Base-by-base conservation (phyloP, 2,113 vertebrate genomes). In the Lutjanus erythropterus region DNA sequence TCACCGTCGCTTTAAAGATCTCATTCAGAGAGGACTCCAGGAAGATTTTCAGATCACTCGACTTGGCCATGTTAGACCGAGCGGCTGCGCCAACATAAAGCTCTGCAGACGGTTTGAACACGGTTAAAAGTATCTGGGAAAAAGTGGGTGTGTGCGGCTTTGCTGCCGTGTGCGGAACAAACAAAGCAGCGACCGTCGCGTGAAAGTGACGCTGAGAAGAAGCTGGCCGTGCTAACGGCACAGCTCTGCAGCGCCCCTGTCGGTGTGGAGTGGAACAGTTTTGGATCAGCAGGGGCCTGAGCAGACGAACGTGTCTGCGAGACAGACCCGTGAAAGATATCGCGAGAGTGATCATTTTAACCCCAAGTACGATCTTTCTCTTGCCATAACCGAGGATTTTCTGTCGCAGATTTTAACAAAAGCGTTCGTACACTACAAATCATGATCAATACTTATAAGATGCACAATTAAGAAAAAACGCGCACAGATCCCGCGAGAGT, bases 1-100 rank as follows among this genome's bases (percentile, higher is more conserved):
- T 89, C 42, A 95, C 94, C 3, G 94, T 94, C 52, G 92, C 94
- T 52, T 83, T 93, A 21, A 95, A 95, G 60, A 95, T 95, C 80
- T 93, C 88, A 59, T 94, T 94, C 6, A 95, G 69, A 27, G 95
- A 95, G 0, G 91, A 93, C 72, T 94, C 93, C 23, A 94, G 84
- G 56, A 92, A 89, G 14, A 83, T 16, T 64, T 94, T 95, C 56
- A 94, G 85, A 25, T 94, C 89, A 14, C 37, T 89, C 0, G 90
- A 81, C 67, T 77, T 82, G 59, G 88, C 80, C 94, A 95, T 94
- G 42, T 37, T 76, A 9, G 52, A 68, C 61, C 37, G 37, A 49
- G 52, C 42, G 12, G 35, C 11, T 8, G 37, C 25, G 2, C 3
- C 9, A 8, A 19, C 0, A 3, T 4, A 52, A 44, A 47, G 8